Conservation (phyloP, 2,797 vertebrate species). For the Megaceryle alcyon region DNA sequence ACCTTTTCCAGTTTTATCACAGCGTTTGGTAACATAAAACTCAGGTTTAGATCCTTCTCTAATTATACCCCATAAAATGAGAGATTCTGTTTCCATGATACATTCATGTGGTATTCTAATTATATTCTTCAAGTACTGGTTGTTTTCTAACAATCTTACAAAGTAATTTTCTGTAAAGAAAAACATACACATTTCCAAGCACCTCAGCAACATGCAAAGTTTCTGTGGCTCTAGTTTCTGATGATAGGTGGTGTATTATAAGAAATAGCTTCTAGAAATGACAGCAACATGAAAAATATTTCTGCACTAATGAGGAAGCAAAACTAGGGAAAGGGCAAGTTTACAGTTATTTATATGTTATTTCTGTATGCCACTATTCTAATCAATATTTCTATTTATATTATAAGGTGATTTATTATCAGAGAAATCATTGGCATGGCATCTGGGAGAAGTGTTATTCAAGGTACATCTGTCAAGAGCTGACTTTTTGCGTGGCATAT, state of each 20-base stretch:
- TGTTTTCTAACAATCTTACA: neutral
- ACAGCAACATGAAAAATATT: constrained; percentile 23
- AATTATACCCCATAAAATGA: neutral
- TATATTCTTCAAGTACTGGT: neutral
- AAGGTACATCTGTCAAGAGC: neutral
- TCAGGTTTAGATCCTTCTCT: neutral
- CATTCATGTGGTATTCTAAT: neutral
- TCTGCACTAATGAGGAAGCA: constrained; percentile 6
- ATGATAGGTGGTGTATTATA: neutral
- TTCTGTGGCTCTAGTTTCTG: neutral
- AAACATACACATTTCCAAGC: neutral
- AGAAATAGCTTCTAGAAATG: constrained; percentile 14
- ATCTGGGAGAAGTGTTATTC: neutral
- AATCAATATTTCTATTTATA: constrained; percentile 40
- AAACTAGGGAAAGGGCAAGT: constrained; percentile 33
- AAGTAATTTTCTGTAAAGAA: neutral
- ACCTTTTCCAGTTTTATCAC: neutral
- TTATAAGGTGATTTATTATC: neutral
- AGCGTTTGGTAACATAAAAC: neutral
- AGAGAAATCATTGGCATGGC: neutral
- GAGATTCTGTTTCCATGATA: neutral
- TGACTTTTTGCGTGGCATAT: neutral
- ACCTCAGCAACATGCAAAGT: neutral
- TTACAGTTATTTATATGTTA: constrained; percentile 18
- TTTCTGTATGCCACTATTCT: neutral